Conservation (phyloP, 2,113 vertebrate genomes). For the Xyrauchen texanus region DNA sequence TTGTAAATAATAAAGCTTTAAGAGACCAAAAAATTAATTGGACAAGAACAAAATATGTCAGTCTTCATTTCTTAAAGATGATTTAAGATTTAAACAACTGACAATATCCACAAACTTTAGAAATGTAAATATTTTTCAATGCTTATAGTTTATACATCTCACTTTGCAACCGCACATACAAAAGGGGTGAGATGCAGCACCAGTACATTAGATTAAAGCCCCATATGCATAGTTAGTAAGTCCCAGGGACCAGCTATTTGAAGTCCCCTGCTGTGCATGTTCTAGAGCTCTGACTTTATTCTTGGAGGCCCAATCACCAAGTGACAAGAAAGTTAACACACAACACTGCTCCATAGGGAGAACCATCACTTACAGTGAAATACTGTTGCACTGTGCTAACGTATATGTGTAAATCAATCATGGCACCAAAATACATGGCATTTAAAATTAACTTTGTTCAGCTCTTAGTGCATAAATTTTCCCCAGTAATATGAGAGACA, state of each 20-base stretch:
- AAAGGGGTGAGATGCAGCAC: neutral
- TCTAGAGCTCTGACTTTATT: slow-evolving; percentile 12
- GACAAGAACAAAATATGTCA: neutral
- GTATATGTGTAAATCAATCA: neutral
- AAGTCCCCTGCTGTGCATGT: slow-evolving; percentile 19
- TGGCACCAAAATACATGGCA: neutral
- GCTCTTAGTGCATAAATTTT: too few species aligned
- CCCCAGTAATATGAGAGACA: too few species aligned
- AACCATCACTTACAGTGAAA: slow-evolving; percentile 15
- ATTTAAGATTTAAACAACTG: neutral
- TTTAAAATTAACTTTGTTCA: too few species aligned
- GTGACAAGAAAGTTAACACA: slow-evolving; percentile 26
- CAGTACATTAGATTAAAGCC: slow-evolving; percentile 1
- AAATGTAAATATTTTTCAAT: too few species aligned
- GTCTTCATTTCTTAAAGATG: neutral
- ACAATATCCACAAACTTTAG: too few species aligned
- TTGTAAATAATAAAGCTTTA: neutral
- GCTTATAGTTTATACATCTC: too few species aligned
- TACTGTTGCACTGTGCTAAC: neutral
- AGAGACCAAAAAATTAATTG: neutral
- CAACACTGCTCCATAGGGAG: neutral
- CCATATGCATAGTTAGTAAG: neutral
- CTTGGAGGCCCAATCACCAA: slow-evolving; percentile 16
- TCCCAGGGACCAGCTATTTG: slow-evolving; percentile 14
- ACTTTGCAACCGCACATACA: neutral